Evolutionary conservation across 2,888 invertebrate species (phyloP), one percentile per base, ranked within the genome.

Genomic region (Latrodectus elegans): DNA sequence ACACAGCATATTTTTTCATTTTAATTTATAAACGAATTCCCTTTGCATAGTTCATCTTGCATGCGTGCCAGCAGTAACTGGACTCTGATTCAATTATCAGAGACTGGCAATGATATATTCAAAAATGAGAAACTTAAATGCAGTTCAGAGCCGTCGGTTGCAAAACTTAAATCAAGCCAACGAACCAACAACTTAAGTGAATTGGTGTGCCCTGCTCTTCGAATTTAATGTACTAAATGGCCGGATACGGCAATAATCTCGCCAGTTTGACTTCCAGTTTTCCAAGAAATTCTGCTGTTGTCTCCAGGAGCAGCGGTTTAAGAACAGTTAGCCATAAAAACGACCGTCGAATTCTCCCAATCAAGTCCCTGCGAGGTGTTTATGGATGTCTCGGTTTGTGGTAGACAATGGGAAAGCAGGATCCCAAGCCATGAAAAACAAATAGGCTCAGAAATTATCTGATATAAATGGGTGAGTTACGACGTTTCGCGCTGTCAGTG

Each of bases 401-500:
- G n/a, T 52, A 80, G 85, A 86, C 85, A 86, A 86, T 86, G 75
- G 85, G 55, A 75, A 74, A 17, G 38, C 15, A 26, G 74, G 73
- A 52, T 52, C n/a, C 17, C n/a, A n/a, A 70, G 11, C 73, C 73
- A 73, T 53, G 22, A 53, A 75, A 73, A 85, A 86, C 85, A 86
- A 86, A 86, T 67, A 86, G 80, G 74, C 53, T 71, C 74, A 65
- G 51, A 67, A 75, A 86, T 68, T 80, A 80, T 55, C 71, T 53
- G 71, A 86, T 75, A 80, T 80, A 86, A 80, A 86, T 80, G 64
- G 52, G 65, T 74, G 71, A 86, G 64, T 86, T 86, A 86, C 75
- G 80, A 64, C 85, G 85, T 64, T 68, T 86, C 85, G 85, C 85
- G 53, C 75, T 51, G 76, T 17, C 80, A 76, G 55, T 74, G 80